Percentiles rank a stretch among this genome's conserved stretches.
phyloP scores from a whole-genome alignment of 1,140 invertebrate species.

The Dolichoris vasculosae region DNA sequence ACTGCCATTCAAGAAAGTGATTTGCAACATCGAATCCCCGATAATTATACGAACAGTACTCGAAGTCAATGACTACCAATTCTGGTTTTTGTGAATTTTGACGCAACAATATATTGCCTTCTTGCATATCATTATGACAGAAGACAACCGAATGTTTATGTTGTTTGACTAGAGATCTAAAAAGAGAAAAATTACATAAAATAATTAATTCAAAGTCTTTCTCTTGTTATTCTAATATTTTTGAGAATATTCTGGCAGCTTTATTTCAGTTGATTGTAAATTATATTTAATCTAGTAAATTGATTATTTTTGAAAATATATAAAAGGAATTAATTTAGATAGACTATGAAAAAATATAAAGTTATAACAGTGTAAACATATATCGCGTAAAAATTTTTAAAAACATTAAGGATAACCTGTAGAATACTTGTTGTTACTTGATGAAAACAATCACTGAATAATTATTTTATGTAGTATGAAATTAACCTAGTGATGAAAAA shows the following conservation, averaged over 20 bases:
- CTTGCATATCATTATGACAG: conserved; percentile 98
- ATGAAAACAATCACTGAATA: too few relatives aligned
- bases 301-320: neutral
- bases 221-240: too few relatives aligned
- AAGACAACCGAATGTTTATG: conserved; percentile 92
- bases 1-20: conserved; percentile 96
- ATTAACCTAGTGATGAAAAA: neutral
- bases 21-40: conserved; percentile 96
- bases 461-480: too few relatives aligned
- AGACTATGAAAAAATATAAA: too few relatives aligned
- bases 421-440: too few relatives aligned
- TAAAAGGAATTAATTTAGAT: too few relatives aligned
- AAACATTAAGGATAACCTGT: too few relatives aligned
- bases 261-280: too few relatives aligned
- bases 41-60: conserved; percentile 96
- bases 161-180: conserved; percentile 64
- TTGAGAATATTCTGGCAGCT: too few relatives aligned
- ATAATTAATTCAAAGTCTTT: too few relatives aligned
- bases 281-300: neutral
- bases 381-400: too few relatives aligned
- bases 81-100: conserved; percentile 78
- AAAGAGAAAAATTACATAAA: neutral
- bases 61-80: conserved; percentile 91
- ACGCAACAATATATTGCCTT: conserved; percentile 84
- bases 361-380: too few relatives aligned